Conservation (phyloP, 1,140 invertebrate species). For the Sycobia sp. region DNA sequence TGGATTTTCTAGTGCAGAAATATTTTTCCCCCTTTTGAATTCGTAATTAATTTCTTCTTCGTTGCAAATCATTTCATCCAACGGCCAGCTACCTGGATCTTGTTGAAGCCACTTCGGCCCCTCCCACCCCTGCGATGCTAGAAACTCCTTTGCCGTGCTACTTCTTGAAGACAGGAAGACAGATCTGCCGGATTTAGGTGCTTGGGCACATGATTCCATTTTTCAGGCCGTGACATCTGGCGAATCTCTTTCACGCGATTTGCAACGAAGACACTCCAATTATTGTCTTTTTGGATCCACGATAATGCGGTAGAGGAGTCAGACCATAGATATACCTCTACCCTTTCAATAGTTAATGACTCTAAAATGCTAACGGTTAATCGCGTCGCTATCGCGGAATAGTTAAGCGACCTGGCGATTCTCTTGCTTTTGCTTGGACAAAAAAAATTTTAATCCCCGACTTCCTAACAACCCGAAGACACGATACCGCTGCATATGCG, state of each 20-base stretch:
- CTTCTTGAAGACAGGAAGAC: background rate
- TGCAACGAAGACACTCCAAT: background rate
- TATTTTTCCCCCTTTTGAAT: constrained; percentile 8
- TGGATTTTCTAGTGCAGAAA: background rate
- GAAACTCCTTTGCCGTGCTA: constrained; percentile 23
- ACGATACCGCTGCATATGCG: no score
- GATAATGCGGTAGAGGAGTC: background rate
- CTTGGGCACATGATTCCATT: constrained; percentile 43
- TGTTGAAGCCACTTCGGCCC: constrained; percentile 45
- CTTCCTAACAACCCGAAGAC: background rate
- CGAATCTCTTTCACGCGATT: background rate
- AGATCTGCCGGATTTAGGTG: constrained; percentile 3
- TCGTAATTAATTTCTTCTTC: constrained; percentile 22
- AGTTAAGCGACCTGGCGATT: background rate
- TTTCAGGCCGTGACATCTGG: background rate
- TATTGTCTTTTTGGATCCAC: background rate
- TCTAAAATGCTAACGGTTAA: background rate
- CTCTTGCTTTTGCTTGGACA: constrained; percentile 19
- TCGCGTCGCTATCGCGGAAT: constrained; percentile 33
- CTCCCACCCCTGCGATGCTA: constrained; percentile 52
- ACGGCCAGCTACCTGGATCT: constrained; percentile 38
- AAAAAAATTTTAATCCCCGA: constrained; percentile 4
- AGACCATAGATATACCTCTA: background rate
- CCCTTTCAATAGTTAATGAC: background rate
- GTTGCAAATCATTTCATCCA: constrained; percentile 12